Base-by-base conservation (phyloP, 1,140 invertebrate genomes). In the Drosophila asahinai region DNA sequence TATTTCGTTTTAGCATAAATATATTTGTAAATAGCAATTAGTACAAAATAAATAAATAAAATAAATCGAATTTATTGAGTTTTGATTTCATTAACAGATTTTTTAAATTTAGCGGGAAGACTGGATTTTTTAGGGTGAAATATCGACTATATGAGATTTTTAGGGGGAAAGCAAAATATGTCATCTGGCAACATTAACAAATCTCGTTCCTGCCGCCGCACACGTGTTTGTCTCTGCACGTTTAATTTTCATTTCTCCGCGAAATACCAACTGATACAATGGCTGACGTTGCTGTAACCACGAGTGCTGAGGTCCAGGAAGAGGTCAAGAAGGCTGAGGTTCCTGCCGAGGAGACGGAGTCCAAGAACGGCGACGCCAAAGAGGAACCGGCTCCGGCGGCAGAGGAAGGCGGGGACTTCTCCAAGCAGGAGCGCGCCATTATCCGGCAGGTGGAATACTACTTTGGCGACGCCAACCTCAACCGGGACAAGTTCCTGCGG, bases 401-500 rank as follows among this genome's bases (percentile, higher is more conserved):
- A 17, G 75, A 77, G 6, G 61, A 84, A 15, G 59, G 25, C 8
- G 72, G 71, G 12, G 73, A 82, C 40, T 36, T 68, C 17, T 70
- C 76, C 8, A 94, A 95, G 61, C 90, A 95, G 55, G 95, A 95
- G 61, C 90, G 91, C 47, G 93, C 94, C 38, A 95, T 96, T 14
- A 95, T 95, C 47, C 94, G 94, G 2, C 95, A 96, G 89, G 92
- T 96, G 2, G 95, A 96, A 91, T 96, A 95, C 91, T 96, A 96
- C 79, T 96, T 96, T 67, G 94, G 98, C 62, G 97, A 99, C 93
- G 95, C 97, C 4, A 99, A 99, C 93, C 94, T 99, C 47, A 95
- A 96, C 7, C 95, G 95, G 73, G 98, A 99, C 91, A 98, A 97
- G 91, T 99, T 99, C 91, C 93, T 99, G 3, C 95, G 95, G 73